Conservation (phyloP, 2,113 vertebrate genomes). For the Opisthocomus hoazin region DNA sequence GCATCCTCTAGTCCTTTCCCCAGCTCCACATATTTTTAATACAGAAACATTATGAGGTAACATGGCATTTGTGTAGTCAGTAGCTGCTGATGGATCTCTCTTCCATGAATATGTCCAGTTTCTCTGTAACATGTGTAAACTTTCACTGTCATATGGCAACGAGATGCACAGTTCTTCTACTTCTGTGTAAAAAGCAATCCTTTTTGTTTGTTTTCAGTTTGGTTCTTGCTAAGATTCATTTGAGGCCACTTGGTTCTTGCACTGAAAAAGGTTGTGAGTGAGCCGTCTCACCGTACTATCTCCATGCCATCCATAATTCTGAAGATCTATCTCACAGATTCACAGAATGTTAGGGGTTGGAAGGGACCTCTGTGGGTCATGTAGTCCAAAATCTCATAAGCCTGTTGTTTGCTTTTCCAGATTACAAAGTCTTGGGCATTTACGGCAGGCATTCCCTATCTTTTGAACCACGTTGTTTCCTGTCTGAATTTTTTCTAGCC, state of each 20-base stretch:
- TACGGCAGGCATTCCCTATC: neutral
- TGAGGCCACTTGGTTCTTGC: neutral
- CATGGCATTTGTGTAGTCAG: neutral
- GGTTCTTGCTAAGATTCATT: neutral
- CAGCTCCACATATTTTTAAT: neutral
- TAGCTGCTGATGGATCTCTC: neutral
- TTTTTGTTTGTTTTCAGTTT: neutral
- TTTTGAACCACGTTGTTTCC: neutral
- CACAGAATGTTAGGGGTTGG: too few relatives aligned
- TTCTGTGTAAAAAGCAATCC: neutral
- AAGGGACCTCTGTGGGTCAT: too few relatives aligned
- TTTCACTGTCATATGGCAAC: neutral
- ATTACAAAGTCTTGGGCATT: neutral
- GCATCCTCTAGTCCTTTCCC: neutral
- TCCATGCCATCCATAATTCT: neutral
- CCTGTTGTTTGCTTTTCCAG: neutral
- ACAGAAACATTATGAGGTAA: neutral
- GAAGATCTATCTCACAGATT: neutral
- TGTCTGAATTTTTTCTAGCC: neutral
- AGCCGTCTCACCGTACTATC: neutral
- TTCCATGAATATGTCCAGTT: neutral
- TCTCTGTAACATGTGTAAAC: neutral
- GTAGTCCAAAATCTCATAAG: too few relatives aligned
- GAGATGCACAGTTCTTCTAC: neutral
- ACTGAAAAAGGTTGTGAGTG: neutral